Evolutionary conservation across 2,888 invertebrate species (phyloP).

Genomic region (Tyria jacobaeae): DNA sequence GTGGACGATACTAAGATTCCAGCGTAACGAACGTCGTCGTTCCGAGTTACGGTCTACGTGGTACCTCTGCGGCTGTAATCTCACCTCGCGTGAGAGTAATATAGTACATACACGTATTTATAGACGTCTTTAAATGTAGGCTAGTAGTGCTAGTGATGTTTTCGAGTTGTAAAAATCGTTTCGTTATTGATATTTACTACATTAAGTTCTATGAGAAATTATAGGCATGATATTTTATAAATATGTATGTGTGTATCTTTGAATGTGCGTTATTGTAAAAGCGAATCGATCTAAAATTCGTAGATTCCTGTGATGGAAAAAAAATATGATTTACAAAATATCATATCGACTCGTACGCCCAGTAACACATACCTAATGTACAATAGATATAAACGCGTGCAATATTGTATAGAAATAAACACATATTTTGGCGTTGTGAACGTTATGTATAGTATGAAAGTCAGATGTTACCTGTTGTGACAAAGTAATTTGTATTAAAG

Average conservation of each 20-base stretch:
- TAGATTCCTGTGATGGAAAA: constrained; percentile 77
- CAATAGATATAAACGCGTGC: constrained; percentile 82
- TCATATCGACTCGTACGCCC: constrained; percentile 69
- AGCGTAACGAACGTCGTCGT: constrained; percentile 64
- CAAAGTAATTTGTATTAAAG: constrained; percentile 85
- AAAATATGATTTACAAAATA: constrained; percentile 69
- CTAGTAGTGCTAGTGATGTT: constrained; percentile 83
- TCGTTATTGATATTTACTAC: constrained; percentile 61
- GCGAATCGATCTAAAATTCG: constrained; percentile 71
- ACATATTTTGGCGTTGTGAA: constrained; percentile 85
- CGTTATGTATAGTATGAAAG: constrained; percentile 85
- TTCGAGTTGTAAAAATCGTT: constrained; percentile 75
- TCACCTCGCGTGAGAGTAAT: constrained; percentile 73
- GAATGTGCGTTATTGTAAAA: constrained; percentile 64
- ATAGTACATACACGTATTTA: constrained; percentile 76
- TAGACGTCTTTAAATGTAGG: constrained; percentile 71
- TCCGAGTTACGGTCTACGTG: constrained; percentile 74
- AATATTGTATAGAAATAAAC: constrained; percentile 85
- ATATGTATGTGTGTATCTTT: constrained; percentile 61
- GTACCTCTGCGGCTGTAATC: constrained; percentile 83
- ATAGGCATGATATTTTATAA: constrained; percentile 64
- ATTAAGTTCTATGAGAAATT: constrained; percentile 68
- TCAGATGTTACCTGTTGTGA: constrained; percentile 87
- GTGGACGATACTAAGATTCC: constrained; percentile 62
- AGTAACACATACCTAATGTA: constrained; percentile 72